These are phyloP conservation scores for Girardinichthys multiradiatus DNA, from an alignment of 2,113 vertebrate species.

Conservation along the genomic window DNA sequence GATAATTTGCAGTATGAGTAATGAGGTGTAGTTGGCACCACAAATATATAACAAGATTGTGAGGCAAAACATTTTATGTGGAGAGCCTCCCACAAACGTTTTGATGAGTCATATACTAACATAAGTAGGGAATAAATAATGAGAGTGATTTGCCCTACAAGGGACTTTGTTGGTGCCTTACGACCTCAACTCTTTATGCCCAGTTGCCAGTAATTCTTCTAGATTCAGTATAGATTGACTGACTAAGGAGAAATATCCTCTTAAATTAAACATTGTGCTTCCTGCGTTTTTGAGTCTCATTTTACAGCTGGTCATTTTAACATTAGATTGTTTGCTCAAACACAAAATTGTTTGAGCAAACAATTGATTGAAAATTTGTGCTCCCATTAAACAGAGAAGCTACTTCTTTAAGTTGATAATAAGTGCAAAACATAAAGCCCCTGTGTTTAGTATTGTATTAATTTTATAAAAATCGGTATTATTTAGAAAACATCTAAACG, in stretches of 20 bases:
- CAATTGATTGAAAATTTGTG: too few species aligned
- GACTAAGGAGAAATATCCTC: not conserved
- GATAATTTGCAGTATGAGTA: conserved; percentile 48
- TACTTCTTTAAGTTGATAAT: too few species aligned
- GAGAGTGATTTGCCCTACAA: conserved; percentile 10
- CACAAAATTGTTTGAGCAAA: too few species aligned
- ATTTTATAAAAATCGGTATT: too few species aligned
- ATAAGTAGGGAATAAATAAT: conserved; percentile 25
- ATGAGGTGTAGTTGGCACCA: conserved; percentile 32
- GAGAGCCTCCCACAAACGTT: conserved; percentile 12
- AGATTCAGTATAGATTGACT: not conserved
- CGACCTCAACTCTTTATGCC: conserved; percentile 17
- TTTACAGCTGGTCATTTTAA: not conserved
- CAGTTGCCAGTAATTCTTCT: conserved; percentile 15
- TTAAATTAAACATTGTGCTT: not conserved
- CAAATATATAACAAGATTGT: conserved; percentile 2
- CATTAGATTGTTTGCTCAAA: not conserved
- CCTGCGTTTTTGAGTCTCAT: too few species aligned
- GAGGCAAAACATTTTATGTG: conserved; percentile 33
- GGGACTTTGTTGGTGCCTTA: not conserved
- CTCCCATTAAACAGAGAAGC: too few species aligned
- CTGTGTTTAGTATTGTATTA: too few species aligned
- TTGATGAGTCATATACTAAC: conserved; percentile 26
- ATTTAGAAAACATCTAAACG: too few species aligned
- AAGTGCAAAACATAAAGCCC: too few species aligned